Evolutionary conservation across 2,797 vertebrate genomes (phyloP), one percentile per base, ranked within the genome.

Genomic region (Coreius guichenoti): DNA sequence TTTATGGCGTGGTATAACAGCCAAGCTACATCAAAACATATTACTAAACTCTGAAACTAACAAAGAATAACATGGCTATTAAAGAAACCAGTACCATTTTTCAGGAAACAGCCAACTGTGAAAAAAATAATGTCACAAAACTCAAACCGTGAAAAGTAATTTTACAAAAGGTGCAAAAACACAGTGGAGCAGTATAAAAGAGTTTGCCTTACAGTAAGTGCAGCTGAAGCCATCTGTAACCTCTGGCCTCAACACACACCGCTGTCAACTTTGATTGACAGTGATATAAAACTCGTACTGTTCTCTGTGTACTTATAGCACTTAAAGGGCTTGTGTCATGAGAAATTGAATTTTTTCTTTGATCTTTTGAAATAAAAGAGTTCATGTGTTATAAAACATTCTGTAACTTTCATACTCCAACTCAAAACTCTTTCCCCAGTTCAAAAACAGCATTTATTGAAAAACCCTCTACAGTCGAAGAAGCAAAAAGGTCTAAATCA

Each of bases 171-270:
- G 43, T 75, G 61, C n/a, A 3, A 49, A 67, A 36, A 29, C 4
- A 17, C 49, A 51, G 49, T 36, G 16, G 13, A 81, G 23, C 54
- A 61, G 23, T 78, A 61, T 43, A 43, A 43, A 58, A 26, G 39
- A 63, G 54, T 73, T 61, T 74, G 81, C 19, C 54, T 14, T 82
- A 73, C 54, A 73, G 69, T 63, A 73, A 74, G 19, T 63, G 70
- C 26, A 74, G 69, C 39, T 74, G 69, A 82, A 74, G 26, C n/a
- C 81, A 33, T 74, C 54, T 82, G 70, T 82, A 74, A 83, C 39
- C 81, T 61, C 81, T 83, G 58, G 45, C 45, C 63, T 83, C 61
- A 83, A 83, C 77, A 51, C 73, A 65, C 72, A 77, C 45, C 1
- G 3, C 1, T 76, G 82, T 76, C 61, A 76, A 1, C 31, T 39